These are phyloP conservation scores for Sebastolobus altivelis DNA, from an alignment of 2,797 vertebrate genomes.

Conservation along the genomic window DNA sequence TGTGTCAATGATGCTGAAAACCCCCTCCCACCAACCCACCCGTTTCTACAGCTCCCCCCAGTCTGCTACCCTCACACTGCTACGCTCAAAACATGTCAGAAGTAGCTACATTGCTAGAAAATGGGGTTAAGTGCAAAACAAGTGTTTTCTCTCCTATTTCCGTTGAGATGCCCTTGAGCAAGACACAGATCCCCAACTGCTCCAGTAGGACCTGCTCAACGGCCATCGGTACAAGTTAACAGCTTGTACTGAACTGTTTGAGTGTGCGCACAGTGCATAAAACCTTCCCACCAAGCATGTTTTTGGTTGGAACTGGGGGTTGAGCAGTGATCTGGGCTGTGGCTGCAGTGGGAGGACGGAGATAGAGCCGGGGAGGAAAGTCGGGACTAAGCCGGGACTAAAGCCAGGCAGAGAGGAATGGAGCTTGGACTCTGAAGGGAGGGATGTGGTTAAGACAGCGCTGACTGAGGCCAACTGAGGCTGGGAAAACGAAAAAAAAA, in stretches of 20 bases:
- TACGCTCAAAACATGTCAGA: slow-evolving; percentile 31
- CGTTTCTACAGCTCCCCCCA: slow-evolving; percentile 24
- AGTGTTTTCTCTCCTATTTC: slow-evolving; percentile 50
- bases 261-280: slow-evolving; percentile 25
- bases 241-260: slow-evolving; percentile 27
- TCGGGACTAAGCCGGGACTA: slow-evolving; percentile 52
- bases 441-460: slow-evolving; percentile 67
- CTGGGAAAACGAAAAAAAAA: slow-evolving; percentile 52
- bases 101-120: slow-evolving; percentile 29
- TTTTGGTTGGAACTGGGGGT: slow-evolving; percentile 35
- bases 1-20: slow-evolving; percentile 69
- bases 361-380: slow-evolving; percentile 55
- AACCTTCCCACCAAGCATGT: slow-evolving; percentile 44
- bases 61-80: slow-evolving; percentile 33
- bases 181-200: slow-evolving; percentile 25
- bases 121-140: slow-evolving; percentile 43
- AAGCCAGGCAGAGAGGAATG: slow-evolving; percentile 65
- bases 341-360: slow-evolving; percentile 61
- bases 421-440: slow-evolving; percentile 37
- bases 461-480: slow-evolving; percentile 40
- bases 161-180: slow-evolving; percentile 51
- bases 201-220: slow-evolving; percentile 11
- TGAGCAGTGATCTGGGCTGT: slow-evolving; percentile 58
- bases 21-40: slow-evolving; percentile 17
- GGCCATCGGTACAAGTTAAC: slow-evolving; percentile 10